Evolutionary conservation across 2,113 vertebrate species (phyloP), one percentile per base, ranked within the genome.

Genomic region (Misgurnus anguillicaudatus): DNA sequence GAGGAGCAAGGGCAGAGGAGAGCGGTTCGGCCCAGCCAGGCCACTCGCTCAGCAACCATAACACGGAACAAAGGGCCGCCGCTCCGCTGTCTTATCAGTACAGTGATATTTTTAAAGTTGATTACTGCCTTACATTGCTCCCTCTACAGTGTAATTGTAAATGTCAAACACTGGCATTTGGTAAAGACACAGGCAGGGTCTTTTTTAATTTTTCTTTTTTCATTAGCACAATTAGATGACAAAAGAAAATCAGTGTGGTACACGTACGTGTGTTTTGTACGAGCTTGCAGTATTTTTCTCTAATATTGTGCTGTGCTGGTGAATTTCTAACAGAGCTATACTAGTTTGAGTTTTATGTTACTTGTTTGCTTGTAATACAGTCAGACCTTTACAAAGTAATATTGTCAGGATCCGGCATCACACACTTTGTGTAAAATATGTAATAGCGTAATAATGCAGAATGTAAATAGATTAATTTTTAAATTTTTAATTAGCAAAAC

Each of bases 161-260:
- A 93, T 92, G 90, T 90, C 91, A 92, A 81, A 72, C 80, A 84
- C 78, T 92, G 89, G 88, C 88, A 91, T 91, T 91, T 91, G 89
- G 89, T 89, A 81, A 86, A 83, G 86, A 88, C 36, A 45, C 51
- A 42, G 85, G 75, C 85, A 88, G 83, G 87, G 73, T 79, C 77
- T 85, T 89, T 79, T 16, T 61, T 77, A 77, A 86, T 89, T 88
- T 89, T 80, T 88, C 84, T 85, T 90, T 86, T 89, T 89, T 89
- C 87, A 89, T 90, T 88, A 86, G 85, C 78, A 85, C 86, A 91
- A 90, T 90, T 89, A 89, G 84, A 85, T 89, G 87, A 87, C 85
- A 85, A 82, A 71, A 58, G 63, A 42, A 87, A 87, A 88, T 45
- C 67, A 63, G 63, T 64, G 48, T 19, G 4, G 53, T 21, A 45